Percentiles rank a stretch among this genome's conserved stretches.
Conservation (phyloP, 1,140 invertebrate genomes). For the Cephus cinctus region DNA sequence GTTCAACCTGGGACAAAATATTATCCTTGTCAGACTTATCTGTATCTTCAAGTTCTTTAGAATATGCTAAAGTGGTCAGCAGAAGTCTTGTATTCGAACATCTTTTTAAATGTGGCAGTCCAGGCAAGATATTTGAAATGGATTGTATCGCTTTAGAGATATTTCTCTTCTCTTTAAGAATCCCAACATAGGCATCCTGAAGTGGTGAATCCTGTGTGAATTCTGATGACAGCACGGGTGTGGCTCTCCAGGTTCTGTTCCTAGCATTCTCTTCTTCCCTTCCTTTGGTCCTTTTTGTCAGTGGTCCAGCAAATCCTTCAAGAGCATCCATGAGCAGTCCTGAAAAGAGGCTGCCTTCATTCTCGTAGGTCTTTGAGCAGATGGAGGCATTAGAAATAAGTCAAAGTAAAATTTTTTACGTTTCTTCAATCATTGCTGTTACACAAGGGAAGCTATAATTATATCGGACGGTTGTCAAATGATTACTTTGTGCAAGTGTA, state of each 20-base stretch:
- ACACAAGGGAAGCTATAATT: too few relatives aligned
- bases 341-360: slow-evolving; percentile 37
- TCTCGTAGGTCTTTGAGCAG: too few relatives aligned
- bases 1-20: slow-evolving; percentile 29
- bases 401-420: too few relatives aligned
- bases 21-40: slow-evolving; percentile 13
- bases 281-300: slow-evolving; percentile 17
- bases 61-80: slow-evolving; percentile 53
- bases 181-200: slow-evolving; percentile 61
- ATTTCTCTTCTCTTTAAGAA: slow-evolving; percentile 61
- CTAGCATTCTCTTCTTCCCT: slow-evolving; percentile 1
- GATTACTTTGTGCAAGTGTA: too few relatives aligned
- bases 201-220: slow-evolving; percentile 55
- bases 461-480: too few relatives aligned
- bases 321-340: slow-evolving; percentile 9
- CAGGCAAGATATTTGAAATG: slow-evolving; percentile 57
- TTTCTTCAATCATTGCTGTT: too few relatives aligned
- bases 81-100: slow-evolving; percentile 64
- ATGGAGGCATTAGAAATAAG: too few relatives aligned
- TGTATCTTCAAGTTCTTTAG: slow-evolving; percentile 11
- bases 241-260: slow-evolving; percentile 30
- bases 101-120: slow-evolving; percentile 72
- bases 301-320: slow-evolving; percentile 10
- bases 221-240: slow-evolving; percentile 58
- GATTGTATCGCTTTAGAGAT: slow-evolving; percentile 66